Evolutionary conservation across 1,140 invertebrate species (phyloP).

Genomic region (Berghia stephanieae): DNA sequence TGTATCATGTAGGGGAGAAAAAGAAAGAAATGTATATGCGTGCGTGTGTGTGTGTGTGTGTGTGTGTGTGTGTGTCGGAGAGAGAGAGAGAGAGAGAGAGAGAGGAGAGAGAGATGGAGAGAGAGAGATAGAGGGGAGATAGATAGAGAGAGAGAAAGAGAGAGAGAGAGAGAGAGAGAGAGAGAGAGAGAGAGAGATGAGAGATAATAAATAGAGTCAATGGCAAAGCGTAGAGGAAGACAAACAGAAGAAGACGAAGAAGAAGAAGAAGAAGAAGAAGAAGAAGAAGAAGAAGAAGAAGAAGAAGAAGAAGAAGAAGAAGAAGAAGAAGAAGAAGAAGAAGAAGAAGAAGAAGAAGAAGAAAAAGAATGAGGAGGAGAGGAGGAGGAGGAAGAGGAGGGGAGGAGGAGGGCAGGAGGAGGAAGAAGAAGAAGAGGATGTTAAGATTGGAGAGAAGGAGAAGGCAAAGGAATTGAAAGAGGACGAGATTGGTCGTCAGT

Average conservation of each 20-base stretch:
- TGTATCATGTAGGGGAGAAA: too few species aligned
- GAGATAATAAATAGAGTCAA: background rate
- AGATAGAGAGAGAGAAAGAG: background rate
- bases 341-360: background rate
- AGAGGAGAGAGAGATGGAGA: background rate
- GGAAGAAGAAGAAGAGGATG: background rate
- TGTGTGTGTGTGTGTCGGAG: too few species aligned
- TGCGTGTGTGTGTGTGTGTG: too few species aligned
- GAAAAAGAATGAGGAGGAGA: background rate
- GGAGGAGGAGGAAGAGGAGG: background rate
- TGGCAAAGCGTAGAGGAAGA: background rate
- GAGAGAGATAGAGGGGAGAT: background rate
- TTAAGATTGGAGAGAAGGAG: background rate
- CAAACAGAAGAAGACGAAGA: background rate
- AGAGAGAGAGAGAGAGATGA: slow-evolving; percentile 27
- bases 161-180: slow-evolving; percentile 29
- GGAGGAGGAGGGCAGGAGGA: too few species aligned
- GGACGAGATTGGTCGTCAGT: too few species aligned
- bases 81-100: too few species aligned
- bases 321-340: background rate
- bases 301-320: background rate
- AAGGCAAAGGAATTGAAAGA: background rate
- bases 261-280: background rate
- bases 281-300: background rate
- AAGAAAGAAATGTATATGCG: too few species aligned